Percentiles rank a stretch among this genome's conserved stretches.
These are phyloP conservation scores for Leptinotarsa undecemlineata DNA, from an alignment of 1,140 invertebrate species.

Conservation along the genomic window DNA sequence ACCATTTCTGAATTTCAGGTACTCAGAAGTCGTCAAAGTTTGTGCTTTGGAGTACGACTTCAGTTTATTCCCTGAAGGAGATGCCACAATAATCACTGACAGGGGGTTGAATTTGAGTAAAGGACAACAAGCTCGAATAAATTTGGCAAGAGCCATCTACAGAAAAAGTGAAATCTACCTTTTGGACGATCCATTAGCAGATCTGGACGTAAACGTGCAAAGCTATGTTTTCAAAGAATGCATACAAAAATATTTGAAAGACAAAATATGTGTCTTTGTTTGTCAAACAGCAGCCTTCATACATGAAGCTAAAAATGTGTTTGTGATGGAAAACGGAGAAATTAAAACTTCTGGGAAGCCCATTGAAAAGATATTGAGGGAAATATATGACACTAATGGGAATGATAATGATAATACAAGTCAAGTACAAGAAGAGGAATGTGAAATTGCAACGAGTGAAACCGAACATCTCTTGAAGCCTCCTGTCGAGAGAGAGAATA, in stretches of 20 bases:
- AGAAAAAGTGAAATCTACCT: conserved; percentile 77
- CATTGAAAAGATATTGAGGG: conserved; percentile 52
- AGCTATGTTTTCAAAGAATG: conserved; percentile 78
- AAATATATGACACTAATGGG: conserved; percentile 39
- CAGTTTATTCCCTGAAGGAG: conserved; percentile 68
- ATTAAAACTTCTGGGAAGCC: conserved; percentile 28
- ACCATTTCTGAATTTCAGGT: conserved; percentile 47
- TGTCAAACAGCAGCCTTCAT: conserved; percentile 86
- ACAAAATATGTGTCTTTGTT: conserved; percentile 73
- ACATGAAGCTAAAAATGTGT: conserved; percentile 72
- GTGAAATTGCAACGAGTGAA: background rate
- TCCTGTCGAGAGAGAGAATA: background rate
- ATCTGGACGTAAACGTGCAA: conserved; percentile 77
- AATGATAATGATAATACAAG: conserved; percentile 52
- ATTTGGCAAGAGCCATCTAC: conserved; percentile 82
- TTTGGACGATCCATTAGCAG: conserved; percentile 84
- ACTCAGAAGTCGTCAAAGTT: conserved; percentile 50
- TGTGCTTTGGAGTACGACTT: conserved; percentile 72
- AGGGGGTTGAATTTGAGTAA: conserved; percentile 78
- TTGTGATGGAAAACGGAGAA: conserved; percentile 56
- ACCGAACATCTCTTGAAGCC: background rate
- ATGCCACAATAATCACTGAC: conserved; percentile 82
- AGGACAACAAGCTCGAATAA: conserved; percentile 89
- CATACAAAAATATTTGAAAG: conserved; percentile 68
- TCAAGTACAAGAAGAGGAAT: background rate